phyloP scores from a whole-genome alignment of 2,888 invertebrate genomes.

The Nomada fabriciana region DNA sequence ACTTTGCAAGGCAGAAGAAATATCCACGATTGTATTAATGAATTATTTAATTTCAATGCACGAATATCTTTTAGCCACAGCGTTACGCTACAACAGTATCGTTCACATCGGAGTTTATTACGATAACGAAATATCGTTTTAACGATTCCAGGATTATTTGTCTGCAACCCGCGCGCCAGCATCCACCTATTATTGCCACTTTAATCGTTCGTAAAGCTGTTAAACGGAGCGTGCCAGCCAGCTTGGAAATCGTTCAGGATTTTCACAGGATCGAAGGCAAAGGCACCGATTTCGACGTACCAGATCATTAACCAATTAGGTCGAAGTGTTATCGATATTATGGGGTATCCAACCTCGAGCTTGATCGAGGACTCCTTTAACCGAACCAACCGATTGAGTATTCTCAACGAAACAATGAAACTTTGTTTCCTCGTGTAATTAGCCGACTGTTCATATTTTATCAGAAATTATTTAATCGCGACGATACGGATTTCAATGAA shows the following conservation, averaged over 20 bases:
- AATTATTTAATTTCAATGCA: neutral
- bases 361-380: conserved; percentile 3
- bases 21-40: neutral
- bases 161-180: conserved; percentile 3
- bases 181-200: conserved; percentile 28
- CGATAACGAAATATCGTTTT: conserved; percentile 12
- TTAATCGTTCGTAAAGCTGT: conserved; percentile 34
- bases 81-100: neutral
- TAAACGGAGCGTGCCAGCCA: conserved; percentile 33
- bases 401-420: neutral
- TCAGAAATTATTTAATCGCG: conserved; percentile 20
- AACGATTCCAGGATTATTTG: conserved; percentile 29
- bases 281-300: conserved; percentile 37
- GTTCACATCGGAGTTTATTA: neutral
- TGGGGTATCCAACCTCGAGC: conserved; percentile 9
- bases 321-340: conserved; percentile 47
- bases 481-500: neutral
- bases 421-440: conserved; percentile 18
- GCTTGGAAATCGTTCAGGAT: conserved; percentile 30
- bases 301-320: conserved; percentile 53
- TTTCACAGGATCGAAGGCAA: conserved; percentile 26
- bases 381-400: neutral
- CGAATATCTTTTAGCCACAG: neutral
- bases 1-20: no score
- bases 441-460: conserved; percentile 4